Percentiles rank a stretch among this genome's conserved stretches.
These are phyloP conservation scores for Nyctereutes procyonoides DNA, from an alignment of 2,113 vertebrate genomes.

Conservation along the genomic window DNA sequence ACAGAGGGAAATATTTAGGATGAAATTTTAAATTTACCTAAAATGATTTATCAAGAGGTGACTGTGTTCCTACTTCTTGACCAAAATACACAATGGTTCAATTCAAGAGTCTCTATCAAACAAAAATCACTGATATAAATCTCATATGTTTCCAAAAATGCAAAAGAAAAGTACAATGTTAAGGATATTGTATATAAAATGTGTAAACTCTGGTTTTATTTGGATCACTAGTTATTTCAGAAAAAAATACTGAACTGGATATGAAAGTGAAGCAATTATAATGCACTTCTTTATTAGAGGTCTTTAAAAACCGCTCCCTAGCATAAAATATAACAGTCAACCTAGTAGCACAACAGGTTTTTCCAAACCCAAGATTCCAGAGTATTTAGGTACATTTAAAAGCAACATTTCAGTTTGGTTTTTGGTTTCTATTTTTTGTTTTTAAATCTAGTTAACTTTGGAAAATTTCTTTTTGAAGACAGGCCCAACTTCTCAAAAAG, in stretches of 20 bases:
- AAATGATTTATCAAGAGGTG: conserved; percentile 47
- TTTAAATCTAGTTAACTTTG: conserved; percentile 33
- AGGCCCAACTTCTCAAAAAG: conserved; percentile 43
- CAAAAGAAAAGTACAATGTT: conserved; percentile 9
- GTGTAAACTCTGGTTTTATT: background rate
- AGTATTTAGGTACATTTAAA: conserved; percentile 26
- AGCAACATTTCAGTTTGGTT: background rate
- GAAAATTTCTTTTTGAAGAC: conserved; percentile 17
- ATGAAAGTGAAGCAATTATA: conserved; percentile 31
- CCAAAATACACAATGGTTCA: conserved; percentile 26
- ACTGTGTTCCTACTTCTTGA: background rate
- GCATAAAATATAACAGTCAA: conserved; percentile 10
- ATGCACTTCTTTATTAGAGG: background rate
- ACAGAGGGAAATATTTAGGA: background rate
- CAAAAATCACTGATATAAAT: background rate
- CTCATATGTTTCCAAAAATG: background rate
- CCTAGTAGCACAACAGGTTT: background rate
- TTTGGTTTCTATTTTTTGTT: background rate
- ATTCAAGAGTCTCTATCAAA: conserved; percentile 50
- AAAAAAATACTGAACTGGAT: conserved; percentile 28
- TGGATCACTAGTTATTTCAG: background rate
- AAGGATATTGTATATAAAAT: conserved; percentile 26
- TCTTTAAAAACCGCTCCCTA: conserved; percentile 7
- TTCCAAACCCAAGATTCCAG: conserved; percentile 6
- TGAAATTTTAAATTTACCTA: conserved; percentile 44